Conservation (phyloP, 2,888 invertebrate species). For the Cheilosia impressa region DNA sequence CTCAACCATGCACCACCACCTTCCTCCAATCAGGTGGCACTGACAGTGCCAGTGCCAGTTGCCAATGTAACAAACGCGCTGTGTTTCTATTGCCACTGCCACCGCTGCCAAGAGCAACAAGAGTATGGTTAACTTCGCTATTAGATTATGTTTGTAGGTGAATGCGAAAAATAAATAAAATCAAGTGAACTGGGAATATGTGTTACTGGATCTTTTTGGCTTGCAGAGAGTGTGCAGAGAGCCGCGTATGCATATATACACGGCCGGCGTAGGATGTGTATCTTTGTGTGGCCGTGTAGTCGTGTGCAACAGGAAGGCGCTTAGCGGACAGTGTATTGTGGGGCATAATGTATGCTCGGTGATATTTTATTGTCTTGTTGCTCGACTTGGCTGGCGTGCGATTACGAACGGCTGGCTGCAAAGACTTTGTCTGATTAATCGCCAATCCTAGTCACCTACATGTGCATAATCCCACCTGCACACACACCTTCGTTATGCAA, state of each 20-base stretch:
- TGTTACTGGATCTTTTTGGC: constrained; percentile 62
- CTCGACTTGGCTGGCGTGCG: constrained; percentile 6
- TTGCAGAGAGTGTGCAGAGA: neutral
- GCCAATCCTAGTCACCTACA: constrained; percentile 38
- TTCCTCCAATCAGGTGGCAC: constrained; percentile 66
- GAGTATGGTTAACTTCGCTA: constrained; percentile 40
- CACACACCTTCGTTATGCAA: constrained; percentile 18
- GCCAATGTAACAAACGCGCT: constrained; percentile 62
- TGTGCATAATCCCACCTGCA: neutral
- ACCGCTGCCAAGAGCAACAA: constrained; percentile 52
- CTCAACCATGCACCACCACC: constrained; percentile 50
- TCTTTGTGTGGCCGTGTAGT: constrained; percentile 18
- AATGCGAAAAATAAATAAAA: constrained; percentile 27
- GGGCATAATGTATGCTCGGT: constrained; percentile 23
- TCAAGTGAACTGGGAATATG: constrained; percentile 57
- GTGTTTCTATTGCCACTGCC: constrained; percentile 64
- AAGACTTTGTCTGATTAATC: constrained; percentile 42
- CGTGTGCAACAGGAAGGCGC: constrained; percentile 43
- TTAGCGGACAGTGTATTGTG: constrained; percentile 27
- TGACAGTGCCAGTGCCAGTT: constrained; percentile 60
- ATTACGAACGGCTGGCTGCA: constrained; percentile 35
- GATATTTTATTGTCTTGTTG: constrained; percentile 39
- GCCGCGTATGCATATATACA: constrained; percentile 18
- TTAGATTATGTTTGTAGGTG: constrained; percentile 56
- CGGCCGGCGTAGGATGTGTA: constrained; percentile 33